These are phyloP conservation scores for Drosophila recens DNA, from an alignment of 2,888 invertebrate genomes.

Conservation along the genomic window DNA sequence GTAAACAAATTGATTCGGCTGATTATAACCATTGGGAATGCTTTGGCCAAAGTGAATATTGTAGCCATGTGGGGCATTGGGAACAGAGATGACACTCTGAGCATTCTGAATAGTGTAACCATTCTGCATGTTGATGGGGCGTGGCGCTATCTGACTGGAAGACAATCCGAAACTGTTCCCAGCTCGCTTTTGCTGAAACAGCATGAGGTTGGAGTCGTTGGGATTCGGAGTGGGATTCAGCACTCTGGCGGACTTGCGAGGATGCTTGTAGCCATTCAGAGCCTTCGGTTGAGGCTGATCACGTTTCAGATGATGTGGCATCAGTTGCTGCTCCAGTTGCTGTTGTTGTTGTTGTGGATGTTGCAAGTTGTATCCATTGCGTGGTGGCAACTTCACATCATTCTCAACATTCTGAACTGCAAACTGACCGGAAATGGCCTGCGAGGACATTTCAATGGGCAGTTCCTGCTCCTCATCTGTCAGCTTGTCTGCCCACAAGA, in stretches of 20 bases:
- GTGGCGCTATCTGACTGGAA: neutral
- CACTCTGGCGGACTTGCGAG: neutral
- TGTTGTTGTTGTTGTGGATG: neutral
- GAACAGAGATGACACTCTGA: neutral
- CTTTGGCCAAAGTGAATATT: neutral
- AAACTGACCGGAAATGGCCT: neutral
- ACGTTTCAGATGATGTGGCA: neutral
- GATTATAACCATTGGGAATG: neutral
- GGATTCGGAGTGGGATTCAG: neutral
- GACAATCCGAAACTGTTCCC: neutral
- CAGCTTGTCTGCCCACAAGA: slow-evolving; percentile 28
- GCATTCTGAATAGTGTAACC: neutral
- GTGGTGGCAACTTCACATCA: neutral
- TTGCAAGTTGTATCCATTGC: neutral
- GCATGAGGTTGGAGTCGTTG: neutral
- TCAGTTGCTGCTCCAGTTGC: neutral
- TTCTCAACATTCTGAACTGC: neutral
- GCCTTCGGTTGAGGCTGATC: neutral
- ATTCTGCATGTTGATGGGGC: neutral
- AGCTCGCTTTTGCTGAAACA: slow-evolving; percentile 3
- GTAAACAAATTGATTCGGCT: neutral
- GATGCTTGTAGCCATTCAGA: slow-evolving; percentile 17
- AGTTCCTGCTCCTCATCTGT: neutral
- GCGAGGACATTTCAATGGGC: neutral
- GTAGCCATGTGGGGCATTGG: neutral